A percentile compares a stretch with the other conserved stretches of the same genome.
phyloP scores from a whole-genome alignment of 2,797 vertebrate genomes.

The Naso thynnoides region DNA sequence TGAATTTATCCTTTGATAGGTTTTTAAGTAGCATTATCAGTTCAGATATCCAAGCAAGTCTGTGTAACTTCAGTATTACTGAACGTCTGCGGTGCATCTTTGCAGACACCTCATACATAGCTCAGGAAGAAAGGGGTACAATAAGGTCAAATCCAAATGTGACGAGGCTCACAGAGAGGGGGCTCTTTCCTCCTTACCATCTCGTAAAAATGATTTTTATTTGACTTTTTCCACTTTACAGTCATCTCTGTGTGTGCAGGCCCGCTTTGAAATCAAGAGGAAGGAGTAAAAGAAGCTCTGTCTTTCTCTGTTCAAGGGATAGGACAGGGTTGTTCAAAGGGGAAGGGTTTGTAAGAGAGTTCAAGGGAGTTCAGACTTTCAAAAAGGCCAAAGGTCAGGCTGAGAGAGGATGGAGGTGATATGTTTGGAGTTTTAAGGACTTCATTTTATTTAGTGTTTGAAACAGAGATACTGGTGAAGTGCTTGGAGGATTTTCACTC shows the following conservation, averaged over 20 bases:
- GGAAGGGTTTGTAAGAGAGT: constrained; percentile 50
- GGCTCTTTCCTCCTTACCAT: constrained; percentile 62
- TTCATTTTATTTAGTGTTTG: constrained; percentile 89
- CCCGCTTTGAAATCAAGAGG: constrained; percentile 66
- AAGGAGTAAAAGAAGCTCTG: constrained; percentile 62
- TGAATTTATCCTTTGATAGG: background rate
- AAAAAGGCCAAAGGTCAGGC: constrained; percentile 86
- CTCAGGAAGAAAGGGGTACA: constrained; percentile 32
- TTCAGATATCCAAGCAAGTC: background rate
- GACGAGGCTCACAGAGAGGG: constrained; percentile 52
- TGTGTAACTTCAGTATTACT: constrained; percentile 9
- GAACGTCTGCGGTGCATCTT: constrained; percentile 8
- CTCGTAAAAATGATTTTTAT: constrained; percentile 84
- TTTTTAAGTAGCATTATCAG: background rate
- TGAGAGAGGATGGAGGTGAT: constrained; percentile 80
- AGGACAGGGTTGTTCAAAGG: constrained; percentile 49
- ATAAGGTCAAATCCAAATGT: constrained; percentile 59
- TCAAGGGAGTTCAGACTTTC: constrained; percentile 73
- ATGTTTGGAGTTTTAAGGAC: constrained; percentile 84
- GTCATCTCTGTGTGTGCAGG: constrained; percentile 59
- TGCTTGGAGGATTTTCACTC: constrained; percentile 60
- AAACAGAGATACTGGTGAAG: constrained; percentile 88
- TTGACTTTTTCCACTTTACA: constrained; percentile 79
- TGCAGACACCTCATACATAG: constrained; percentile 20
- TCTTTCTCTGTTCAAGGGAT: constrained; percentile 62